Percentiles rank a stretch among this genome's conserved stretches.
Conservation (phyloP, 1,140 invertebrate species). For the Nixonia krombeini region DNA sequence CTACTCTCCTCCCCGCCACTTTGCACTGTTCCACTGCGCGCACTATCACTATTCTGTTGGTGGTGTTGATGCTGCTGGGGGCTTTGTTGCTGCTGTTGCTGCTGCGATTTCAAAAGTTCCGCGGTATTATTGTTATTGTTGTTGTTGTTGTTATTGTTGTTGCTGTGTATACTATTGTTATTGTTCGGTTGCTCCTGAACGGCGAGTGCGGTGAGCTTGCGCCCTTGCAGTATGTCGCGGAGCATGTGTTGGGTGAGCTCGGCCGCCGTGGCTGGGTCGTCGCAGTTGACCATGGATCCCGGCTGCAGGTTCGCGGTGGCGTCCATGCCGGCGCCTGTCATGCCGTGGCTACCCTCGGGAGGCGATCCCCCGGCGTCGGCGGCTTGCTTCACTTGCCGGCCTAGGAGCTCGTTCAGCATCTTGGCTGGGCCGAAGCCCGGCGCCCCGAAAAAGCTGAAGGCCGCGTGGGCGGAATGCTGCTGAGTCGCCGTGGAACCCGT, state of each 20-base stretch:
- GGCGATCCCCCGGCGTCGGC: constrained; percentile 77
- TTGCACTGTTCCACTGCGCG: constrained; percentile 69
- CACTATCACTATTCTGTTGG: constrained; percentile 68
- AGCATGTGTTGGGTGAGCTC: constrained; percentile 86
- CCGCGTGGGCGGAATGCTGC: constrained; percentile 70
- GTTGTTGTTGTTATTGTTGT: constrained; percentile 73
- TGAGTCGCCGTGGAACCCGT: constrained; percentile 64
- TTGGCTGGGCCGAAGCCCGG: constrained; percentile 83
- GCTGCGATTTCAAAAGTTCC: constrained; percentile 65
- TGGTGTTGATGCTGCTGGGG: constrained; percentile 53
- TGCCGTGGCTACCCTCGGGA: constrained; percentile 68
- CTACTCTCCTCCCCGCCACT: constrained; percentile 68
- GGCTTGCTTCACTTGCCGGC: constrained; percentile 81
- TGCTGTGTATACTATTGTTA: constrained; percentile 73
- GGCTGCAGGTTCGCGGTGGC: constrained; percentile 67
- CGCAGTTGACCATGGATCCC: constrained; percentile 68
- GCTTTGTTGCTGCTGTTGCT: constrained; percentile 64
- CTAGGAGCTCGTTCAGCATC: constrained; percentile 87
- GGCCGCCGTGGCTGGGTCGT: constrained; percentile 71
- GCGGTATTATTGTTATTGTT: constrained; percentile 69
- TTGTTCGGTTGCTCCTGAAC: constrained; percentile 69
- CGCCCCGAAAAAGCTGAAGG: constrained; percentile 81
- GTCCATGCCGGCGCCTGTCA: constrained; percentile 68
- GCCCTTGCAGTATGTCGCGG: constrained; percentile 85
- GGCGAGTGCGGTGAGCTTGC: constrained; percentile 76